phyloP scores from a whole-genome alignment of 2,113 vertebrate genomes.

The Cairina moschata region DNA sequence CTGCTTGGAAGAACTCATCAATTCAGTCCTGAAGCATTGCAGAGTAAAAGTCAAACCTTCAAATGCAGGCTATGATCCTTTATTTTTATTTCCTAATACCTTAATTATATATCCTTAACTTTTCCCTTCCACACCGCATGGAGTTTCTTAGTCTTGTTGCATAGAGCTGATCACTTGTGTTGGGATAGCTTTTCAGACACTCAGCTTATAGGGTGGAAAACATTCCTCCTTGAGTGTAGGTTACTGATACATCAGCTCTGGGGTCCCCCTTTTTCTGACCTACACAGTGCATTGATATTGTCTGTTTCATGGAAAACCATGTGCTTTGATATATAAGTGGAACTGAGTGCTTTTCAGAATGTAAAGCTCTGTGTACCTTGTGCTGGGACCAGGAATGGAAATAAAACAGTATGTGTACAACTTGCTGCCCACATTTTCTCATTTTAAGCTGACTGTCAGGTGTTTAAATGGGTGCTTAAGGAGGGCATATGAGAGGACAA shows the following conservation, averaged over 20 bases:
- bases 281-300: neutral
- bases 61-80: neutral
- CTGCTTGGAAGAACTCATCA: neutral
- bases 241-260: neutral
- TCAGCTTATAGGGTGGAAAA: neutral
- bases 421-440: neutral
- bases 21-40: neutral
- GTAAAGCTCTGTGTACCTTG: neutral
- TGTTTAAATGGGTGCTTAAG: constrained; percentile 6
- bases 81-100: neutral
- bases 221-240: neutral
- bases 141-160: neutral
- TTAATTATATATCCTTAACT: neutral
- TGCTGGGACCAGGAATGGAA: neutral
- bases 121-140: neutral
- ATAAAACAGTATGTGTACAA: neutral
- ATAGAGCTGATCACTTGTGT: neutral
- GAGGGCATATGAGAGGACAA: neutral
- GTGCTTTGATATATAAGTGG: neutral
- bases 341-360: neutral
- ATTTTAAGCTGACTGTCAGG: neutral
- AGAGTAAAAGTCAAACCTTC: neutral
- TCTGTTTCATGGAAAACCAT: neutral
- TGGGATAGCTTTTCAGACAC: neutral
- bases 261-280: neutral